Percentiles rank a stretch among this genome's conserved stretches.
These are phyloP conservation scores for Hydropotes inermis DNA, from an alignment of 2,113 vertebrate genomes.

Conservation along the genomic window DNA sequence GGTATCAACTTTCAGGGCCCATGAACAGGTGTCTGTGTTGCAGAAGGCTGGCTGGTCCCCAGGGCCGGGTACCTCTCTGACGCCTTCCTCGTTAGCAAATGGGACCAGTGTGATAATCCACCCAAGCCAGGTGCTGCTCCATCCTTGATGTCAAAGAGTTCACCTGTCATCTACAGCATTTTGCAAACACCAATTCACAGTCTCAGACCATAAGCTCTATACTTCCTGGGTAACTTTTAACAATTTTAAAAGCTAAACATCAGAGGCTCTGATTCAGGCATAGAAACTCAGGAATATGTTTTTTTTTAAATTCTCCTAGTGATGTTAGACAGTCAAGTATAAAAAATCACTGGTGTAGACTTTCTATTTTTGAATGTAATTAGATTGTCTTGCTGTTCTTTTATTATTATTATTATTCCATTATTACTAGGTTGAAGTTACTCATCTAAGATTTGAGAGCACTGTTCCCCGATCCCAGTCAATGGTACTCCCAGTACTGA, in stretches of 20 bases:
- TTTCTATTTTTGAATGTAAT: not conserved
- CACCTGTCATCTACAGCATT: not conserved
- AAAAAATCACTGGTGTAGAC: not conserved
- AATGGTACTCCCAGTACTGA: not conserved
- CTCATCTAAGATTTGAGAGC: not conserved
- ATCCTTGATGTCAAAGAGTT: not conserved
- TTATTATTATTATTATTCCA: not conserved
- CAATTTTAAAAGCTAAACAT: not conserved
- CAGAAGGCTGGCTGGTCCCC: not conserved
- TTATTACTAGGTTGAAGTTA: not conserved
- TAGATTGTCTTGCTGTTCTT: not conserved
- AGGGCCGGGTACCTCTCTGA: not conserved
- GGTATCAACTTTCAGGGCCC: fast-evolving
- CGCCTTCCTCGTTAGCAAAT: not conserved
- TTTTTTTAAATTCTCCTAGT: not conserved
- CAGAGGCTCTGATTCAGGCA: not conserved
- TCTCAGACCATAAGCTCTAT: not conserved
- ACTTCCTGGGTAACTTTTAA: not conserved
- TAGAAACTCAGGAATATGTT: not conserved
- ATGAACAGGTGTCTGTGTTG: not conserved
- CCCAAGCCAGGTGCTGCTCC: not conserved
- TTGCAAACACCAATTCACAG: not conserved
- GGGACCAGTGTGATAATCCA: not conserved
- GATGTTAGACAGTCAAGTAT: not conserved
- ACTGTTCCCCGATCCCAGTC: too few species aligned